A percentile compares a stretch with the other conserved stretches of the same genome.
Conservation (phyloP, 2,113 vertebrate species). For the Sinocyclocheilus anophthalmus region DNA sequence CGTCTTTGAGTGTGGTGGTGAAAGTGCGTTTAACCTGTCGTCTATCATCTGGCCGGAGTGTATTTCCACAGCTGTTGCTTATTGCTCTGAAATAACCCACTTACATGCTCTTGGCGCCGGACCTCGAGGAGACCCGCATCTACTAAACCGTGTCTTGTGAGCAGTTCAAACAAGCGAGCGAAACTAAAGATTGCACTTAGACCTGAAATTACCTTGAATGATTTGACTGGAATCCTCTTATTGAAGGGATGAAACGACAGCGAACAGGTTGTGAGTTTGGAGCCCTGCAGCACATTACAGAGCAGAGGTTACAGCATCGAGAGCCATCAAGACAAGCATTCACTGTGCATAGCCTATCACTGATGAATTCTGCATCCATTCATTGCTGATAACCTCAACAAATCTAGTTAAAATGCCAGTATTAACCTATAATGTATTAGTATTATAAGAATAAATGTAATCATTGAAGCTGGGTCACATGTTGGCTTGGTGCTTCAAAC, state of each 20-base stretch:
- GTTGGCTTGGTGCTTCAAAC: background rate
- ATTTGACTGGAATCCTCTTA: constrained; percentile 59
- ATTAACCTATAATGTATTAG: background rate
- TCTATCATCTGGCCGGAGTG: constrained; percentile 45
- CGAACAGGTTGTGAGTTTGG: constrained; percentile 46
- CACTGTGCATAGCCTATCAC: background rate
- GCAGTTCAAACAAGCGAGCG: constrained; percentile 63
- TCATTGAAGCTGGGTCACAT: background rate
- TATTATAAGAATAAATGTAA: background rate
- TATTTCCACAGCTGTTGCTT: constrained; percentile 70
- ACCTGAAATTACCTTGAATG: constrained; percentile 62
- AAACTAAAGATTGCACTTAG: constrained; percentile 62
- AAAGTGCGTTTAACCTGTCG: constrained; percentile 59
- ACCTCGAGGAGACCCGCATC: background rate
- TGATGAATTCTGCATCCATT: background rate
- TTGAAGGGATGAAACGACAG: constrained; percentile 62
- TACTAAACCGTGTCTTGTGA: constrained; percentile 50
- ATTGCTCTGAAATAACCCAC: constrained; percentile 73
- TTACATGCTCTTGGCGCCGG: background rate
- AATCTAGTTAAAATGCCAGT: background rate
- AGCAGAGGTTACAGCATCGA: background rate
- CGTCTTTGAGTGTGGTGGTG: background rate
- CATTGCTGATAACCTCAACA: background rate
- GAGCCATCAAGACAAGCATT: background rate
- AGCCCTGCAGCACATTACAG: background rate